A percentile compares a stretch with the other conserved stretches of the same genome.
Evolutionary conservation across 2,888 invertebrate genomes (phyloP).

Genomic region (Uropetala carovei): DNA sequence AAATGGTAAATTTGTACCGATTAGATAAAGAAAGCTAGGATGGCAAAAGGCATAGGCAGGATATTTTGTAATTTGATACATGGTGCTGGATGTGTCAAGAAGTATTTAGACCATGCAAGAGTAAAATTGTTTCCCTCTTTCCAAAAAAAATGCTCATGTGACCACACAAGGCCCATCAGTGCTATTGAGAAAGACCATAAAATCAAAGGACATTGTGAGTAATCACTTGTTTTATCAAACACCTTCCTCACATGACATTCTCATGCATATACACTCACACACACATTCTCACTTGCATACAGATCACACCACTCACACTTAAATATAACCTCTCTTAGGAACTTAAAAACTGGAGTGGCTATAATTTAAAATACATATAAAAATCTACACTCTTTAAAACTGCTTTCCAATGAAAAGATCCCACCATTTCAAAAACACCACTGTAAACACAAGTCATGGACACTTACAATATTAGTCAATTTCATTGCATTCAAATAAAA

Average conservation of each 20-base stretch:
- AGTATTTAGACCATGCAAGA: slow-evolving; percentile 62
- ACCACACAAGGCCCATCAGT: slow-evolving; percentile 59
- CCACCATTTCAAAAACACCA: slow-evolving; percentile 64
- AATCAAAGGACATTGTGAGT: slow-evolving; percentile 63
- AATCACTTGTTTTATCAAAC: slow-evolving; percentile 64
- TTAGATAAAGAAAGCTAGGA: slow-evolving; percentile 63
- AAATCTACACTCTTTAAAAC: slow-evolving; percentile 64
- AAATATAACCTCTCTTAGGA: slow-evolving; percentile 64
- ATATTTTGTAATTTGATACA: slow-evolving; percentile 58
- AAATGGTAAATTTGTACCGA: slow-evolving; percentile 63
- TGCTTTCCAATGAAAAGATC: slow-evolving; percentile 64
- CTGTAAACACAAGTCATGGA: slow-evolving; percentile 64
- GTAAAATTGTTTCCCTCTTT: slow-evolving; percentile 63
- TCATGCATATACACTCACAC: slow-evolving; percentile 40
- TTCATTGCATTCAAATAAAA: slow-evolving; percentile 64
- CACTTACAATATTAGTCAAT: slow-evolving; percentile 64
- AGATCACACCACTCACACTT: slow-evolving; percentile 60
- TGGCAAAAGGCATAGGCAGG: slow-evolving; percentile 63
- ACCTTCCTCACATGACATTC: slow-evolving; percentile 56
- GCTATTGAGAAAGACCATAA: slow-evolving; percentile 64
- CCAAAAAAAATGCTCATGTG: slow-evolving; percentile 62
- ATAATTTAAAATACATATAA: slow-evolving; percentile 64
- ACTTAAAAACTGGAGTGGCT: slow-evolving; percentile 64
- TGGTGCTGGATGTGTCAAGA: slow-evolving; percentile 59
- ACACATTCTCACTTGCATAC: slow-evolving; percentile 33